Evolutionary conservation across 2,888 invertebrate species (phyloP), one percentile per base, ranked within the genome.

Genomic region (Epirrhoe alternata): DNA sequence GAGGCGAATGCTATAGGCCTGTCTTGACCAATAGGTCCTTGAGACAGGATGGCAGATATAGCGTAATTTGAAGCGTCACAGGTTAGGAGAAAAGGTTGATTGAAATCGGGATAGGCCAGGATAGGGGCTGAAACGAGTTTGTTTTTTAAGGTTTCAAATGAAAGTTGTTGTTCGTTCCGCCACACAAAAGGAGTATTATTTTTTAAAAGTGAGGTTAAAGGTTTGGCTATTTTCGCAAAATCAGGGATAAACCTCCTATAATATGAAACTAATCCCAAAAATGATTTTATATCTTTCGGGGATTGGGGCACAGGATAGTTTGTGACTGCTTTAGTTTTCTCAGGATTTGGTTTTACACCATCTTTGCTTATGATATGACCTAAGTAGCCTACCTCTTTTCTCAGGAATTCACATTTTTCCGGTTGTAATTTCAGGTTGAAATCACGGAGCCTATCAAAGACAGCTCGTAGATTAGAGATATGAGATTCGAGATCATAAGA

Each of bases 251-350:
- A n/a, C n/a, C n/a, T n/a, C n/a, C n/a, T n/a, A n/a, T n/a, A n/a
- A n/a, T n/a, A n/a, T n/a, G n/a, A n/a, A n/a, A n/a, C n/a, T n/a
- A n/a, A n/a, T n/a, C n/a, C n/a, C n/a, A n/a, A n/a, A n/a, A n/a
- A n/a, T n/a, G n/a, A n/a, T n/a, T n/a, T n/a, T n/a, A 53, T 31
- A 14, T 31, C 31, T 7, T 31, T 53, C 14, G 14, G 33, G 52
- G 52, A 53, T n/a, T n/a, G n/a, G n/a, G n/a, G n/a, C n/a, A 53
- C 52, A 14, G 77, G 74, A 49, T 57, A 74, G n/a, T 72, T 49
- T 2, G 14, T 16, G 0, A 79, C 69, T 0, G 69, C 64, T 58
- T 68, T 58, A 2, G 74, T 70, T 66, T 80, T 78, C 0, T 72
- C 66, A 6, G 71, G 70, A 30, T 75, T 69, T 0, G 77, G 74